phyloP scores from a whole-genome alignment of 2,888 invertebrate species.

The Ophion costatus region DNA sequence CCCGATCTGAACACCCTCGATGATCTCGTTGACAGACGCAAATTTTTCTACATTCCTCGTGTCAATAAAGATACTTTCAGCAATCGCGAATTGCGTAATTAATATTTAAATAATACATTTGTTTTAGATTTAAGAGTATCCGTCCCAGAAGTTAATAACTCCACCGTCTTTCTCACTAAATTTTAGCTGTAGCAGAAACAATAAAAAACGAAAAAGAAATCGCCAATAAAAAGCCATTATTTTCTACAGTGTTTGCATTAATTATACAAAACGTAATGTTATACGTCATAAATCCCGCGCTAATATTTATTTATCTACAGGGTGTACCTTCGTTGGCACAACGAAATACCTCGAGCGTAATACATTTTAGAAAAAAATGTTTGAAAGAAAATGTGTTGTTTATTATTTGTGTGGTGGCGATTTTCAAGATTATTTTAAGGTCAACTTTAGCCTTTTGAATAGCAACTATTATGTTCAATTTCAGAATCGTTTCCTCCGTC shows the following conservation, averaged over 20 bases:
- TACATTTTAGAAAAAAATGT: no score
- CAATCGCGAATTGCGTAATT: not conserved
- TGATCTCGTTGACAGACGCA: slow-evolving; percentile 79
- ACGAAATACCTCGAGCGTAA: no score
- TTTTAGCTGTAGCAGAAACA: not conserved
- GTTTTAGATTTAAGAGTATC: not conserved
- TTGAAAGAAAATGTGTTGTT: no score
- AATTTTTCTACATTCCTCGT: slow-evolving; percentile 77
- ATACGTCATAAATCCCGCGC: not conserved
- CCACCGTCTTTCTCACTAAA: not conserved
- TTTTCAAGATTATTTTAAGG: no score
- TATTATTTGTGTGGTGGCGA: no score
- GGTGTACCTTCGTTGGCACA: no score
- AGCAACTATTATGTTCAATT: no score
- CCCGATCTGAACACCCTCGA: slow-evolving; percentile 79
- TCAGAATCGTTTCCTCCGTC: no score
- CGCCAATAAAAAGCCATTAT: not conserved
- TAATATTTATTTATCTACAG: no score
- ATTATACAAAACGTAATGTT: not conserved
- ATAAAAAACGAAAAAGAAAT: slow-evolving; percentile 5
- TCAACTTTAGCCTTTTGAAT: no score
- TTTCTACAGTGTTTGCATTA: not conserved
- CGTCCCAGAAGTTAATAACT: not conserved
- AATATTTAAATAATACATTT: not conserved
- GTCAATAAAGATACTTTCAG: not conserved